Evolutionary conservation across 2,888 invertebrate species (phyloP), one percentile per base, ranked within the genome.

Genomic region (Morpho deidamia): DNA sequence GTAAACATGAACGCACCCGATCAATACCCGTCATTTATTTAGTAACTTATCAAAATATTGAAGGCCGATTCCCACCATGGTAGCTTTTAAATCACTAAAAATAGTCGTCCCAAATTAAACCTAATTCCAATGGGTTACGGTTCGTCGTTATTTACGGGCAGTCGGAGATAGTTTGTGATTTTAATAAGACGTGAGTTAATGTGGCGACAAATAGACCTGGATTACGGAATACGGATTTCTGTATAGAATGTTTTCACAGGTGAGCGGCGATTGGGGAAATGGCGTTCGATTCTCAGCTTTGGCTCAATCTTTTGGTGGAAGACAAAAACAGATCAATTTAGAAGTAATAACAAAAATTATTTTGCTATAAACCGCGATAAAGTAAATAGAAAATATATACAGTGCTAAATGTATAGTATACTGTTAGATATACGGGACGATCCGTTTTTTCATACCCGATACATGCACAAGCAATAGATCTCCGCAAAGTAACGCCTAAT

Each of bases 1-100:
- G 75, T 76, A 83, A 88, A 88, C 85, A 87, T 63, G 61, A 66
- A 69, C 62, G 63, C 70, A 64, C 59, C 70, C 68, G 80, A 78
- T 88, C 86, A 89, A 87, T 85, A 72, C 72, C 62, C 73, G 71
- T 86, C 83, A 86, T 87, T 86, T 86, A 86, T 83, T 84, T 83
- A 80, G 79, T 79, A 75, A 78, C 82, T 79, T 85, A 83, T 72
- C 72, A 83, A 84, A 87, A 86, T 83, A 85, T 74, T 68, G 65
- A 59, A 56, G 65, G 66, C 69, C 70, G 74, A 72, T 69, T 72
- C 64, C 55, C 35, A 23, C 45, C 43, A 57, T 44, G 37, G 11
- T 39, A 35, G 48, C 61, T 58, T 47, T 62, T 56, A 55, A 51
- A 57, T 53, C 55, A 52, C 56, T 50, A 38, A 51, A 11, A 62